phyloP scores from a whole-genome alignment of 2,888 invertebrate genomes.

The Ditylenchus weischeri region DNA sequence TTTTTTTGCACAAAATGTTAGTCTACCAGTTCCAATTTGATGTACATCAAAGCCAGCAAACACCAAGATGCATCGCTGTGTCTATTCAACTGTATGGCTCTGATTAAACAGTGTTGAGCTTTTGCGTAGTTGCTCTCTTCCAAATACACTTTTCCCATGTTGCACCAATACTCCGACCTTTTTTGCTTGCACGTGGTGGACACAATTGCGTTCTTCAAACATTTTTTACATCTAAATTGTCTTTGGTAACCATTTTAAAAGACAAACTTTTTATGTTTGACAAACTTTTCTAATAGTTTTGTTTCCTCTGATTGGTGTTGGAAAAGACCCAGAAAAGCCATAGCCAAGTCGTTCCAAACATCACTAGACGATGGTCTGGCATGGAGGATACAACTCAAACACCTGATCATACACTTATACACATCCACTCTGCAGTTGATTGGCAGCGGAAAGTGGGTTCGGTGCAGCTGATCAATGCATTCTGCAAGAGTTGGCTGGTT shows the following conservation, averaged over 20 bases:
- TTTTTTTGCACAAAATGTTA: neutral
- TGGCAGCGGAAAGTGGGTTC: neutral
- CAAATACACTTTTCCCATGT: conserved; percentile 20
- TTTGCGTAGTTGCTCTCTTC: conserved; percentile 1
- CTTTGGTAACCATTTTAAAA: neutral
- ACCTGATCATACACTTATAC: conserved; percentile 15
- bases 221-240: conserved; percentile 23
- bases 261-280: neutral
- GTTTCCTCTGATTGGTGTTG: conserved; percentile 9
- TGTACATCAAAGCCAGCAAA: conserved; percentile 27
- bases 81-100: conserved; percentile 31
- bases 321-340: conserved; percentile 14
- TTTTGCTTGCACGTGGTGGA: conserved; percentile 17
- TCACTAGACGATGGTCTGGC: conserved; percentile 6
- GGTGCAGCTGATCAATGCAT: conserved; percentile 11
- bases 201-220: conserved; percentile 22
- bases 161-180: conserved; percentile 20
- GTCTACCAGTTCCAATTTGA: conserved; percentile 21
- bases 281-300: conserved; percentile 21
- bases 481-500: conserved; percentile 10
- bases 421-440: conserved; percentile 11
- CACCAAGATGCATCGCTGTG: conserved; percentile 30
- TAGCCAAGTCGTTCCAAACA: conserved; percentile 28
- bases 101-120: conserved; percentile 33
- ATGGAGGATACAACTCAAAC: conserved; percentile 14